Evolutionary conservation across 2,797 vertebrate genomes (phyloP), one percentile per base, ranked within the genome.

Genomic region (Taenioides sp.): DNA sequence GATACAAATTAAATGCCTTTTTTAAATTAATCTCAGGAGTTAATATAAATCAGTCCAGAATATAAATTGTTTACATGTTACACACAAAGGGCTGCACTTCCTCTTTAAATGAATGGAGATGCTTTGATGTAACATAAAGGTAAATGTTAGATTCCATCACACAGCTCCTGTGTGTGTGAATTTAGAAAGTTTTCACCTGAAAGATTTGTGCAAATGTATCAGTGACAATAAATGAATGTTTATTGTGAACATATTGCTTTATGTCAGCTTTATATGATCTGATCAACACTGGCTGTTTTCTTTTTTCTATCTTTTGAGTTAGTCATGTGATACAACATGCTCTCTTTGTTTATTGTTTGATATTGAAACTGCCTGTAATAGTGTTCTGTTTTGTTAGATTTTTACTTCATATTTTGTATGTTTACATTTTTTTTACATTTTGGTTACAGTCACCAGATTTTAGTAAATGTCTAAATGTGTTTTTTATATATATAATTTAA

Each of bases 401-500:
- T 55, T 37, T 37, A 16, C n/a, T 57, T 74, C 73, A 65, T 31
- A 12, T 84, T 65, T 60, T 68, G 79, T 63, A 57, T 31, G 77
- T 79, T 72, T 73, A 25, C 63, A 22, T 72, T 62, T 66, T 31
- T 69, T 2, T 67, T 67, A 20, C 71, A 31, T 85, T 85, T 83
- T 80, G 65, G 74, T 78, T 67, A 60, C 76, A 81, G 66, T 66
- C 37, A 74, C 67, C 49, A 67, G 59, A 71, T 79, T 86, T 88
- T 86, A 82, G 77, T 87, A 80, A 72, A 50, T 78, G 72, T 80
- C 63, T 82, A 87, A 83, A 84, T 86, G 63, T 83, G 3, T 20
- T 34, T 69, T 70, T 91, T 69, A 84, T 90, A 89, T 74, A 20
- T 27, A 91, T 87, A 80, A 70, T 88, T 85, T 91, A 90, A 87